phyloP scores from a whole-genome alignment of 2,797 vertebrate genomes.

The Perodicticus potto region DNA sequence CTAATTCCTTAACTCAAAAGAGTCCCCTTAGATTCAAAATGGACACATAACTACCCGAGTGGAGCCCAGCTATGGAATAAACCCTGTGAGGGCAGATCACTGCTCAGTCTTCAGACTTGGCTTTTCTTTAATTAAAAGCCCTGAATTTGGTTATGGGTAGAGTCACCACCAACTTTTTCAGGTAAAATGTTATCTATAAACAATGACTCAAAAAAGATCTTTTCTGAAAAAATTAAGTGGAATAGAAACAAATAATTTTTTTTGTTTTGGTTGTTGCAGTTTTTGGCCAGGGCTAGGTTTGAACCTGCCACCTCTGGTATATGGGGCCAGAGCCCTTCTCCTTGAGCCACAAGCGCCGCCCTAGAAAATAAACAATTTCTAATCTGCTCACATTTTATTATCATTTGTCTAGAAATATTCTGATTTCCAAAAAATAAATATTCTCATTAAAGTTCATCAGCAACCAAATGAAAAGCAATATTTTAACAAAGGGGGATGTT shows the following conservation, averaged over 20 bases:
- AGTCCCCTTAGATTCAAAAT: background rate
- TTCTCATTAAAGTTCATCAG: background rate
- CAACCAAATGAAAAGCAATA: conserved; percentile 17
- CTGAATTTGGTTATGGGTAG: background rate
- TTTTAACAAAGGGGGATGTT: background rate
- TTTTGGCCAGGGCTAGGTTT: too few relatives aligned
- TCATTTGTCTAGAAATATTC: background rate
- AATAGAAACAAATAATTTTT: too few relatives aligned
- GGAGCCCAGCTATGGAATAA: background rate
- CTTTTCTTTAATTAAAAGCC: background rate
- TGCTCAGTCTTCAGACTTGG: background rate
- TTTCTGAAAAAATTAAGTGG: background rate
- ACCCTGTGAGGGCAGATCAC: background rate
- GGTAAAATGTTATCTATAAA: background rate
- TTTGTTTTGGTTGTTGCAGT: too few relatives aligned
- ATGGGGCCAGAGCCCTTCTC: too few relatives aligned
- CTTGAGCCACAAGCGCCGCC: too few relatives aligned
- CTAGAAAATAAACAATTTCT: background rate
- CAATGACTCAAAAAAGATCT: background rate
- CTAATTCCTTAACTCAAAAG: background rate
- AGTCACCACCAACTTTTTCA: background rate
- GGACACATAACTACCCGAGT: background rate
- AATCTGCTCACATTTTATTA: conserved; percentile 23
- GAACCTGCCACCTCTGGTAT: too few relatives aligned
- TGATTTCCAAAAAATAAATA: conserved; percentile 5